These are phyloP conservation scores for Dermatemys mawii DNA, from an alignment of 2,113 vertebrate species.

Conservation along the genomic window DNA sequence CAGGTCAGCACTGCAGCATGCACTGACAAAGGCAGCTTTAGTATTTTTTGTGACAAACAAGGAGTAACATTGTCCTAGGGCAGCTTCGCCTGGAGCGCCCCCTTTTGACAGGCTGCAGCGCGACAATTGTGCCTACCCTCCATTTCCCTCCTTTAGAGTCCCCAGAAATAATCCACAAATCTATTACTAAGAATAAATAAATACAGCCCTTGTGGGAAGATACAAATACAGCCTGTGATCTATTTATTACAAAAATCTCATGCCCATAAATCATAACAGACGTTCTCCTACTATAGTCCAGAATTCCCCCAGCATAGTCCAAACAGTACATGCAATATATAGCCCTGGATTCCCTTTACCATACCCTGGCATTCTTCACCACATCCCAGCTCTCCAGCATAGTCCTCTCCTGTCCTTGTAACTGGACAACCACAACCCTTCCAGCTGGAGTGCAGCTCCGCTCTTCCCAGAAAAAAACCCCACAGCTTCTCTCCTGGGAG, in stretches of 20 bases:
- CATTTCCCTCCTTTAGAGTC: background rate
- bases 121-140: background rate
- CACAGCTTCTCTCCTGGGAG: background rate
- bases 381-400: background rate
- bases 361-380: background rate
- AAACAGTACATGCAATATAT: background rate
- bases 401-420: background rate
- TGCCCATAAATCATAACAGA: background rate
- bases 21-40: background rate
- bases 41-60: background rate
- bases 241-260: background rate
- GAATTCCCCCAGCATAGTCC: background rate
- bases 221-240: background rate
- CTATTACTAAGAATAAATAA: background rate
- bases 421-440: background rate
- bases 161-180: background rate
- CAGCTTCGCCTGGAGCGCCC: background rate
- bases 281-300: background rate
- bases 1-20: background rate
- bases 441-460: background rate
- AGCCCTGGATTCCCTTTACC: background rate
- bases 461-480: background rate
- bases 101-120: background rate
- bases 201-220: background rate
- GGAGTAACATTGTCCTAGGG: fast-evolving